These are phyloP conservation scores for Clarias gariepinus DNA, from an alignment of 2,113 vertebrate genomes.

Conservation along the genomic window DNA sequence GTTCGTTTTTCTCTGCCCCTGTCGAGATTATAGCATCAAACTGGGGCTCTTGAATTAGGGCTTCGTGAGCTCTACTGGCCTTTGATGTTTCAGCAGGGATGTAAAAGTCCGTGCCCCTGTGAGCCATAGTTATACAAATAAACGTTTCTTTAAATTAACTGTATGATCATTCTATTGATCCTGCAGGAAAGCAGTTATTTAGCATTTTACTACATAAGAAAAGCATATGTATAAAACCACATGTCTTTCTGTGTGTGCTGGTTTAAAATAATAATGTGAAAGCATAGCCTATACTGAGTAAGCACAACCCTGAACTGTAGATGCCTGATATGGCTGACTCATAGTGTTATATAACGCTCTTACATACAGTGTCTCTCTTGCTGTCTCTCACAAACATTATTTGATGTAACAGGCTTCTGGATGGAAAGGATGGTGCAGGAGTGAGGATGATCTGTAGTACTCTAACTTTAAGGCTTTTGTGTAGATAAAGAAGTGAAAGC, in stretches of 20 bases:
- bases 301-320: slow-evolving; percentile 31
- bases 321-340: slow-evolving; percentile 20
- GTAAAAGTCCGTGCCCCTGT: too few species aligned
- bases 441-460: background rate
- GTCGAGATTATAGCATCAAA: too few species aligned
- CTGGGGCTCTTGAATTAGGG: too few species aligned
- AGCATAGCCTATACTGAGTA: background rate
- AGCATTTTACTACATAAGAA: background rate
- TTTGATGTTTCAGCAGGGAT: too few species aligned
- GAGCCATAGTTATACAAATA: too few species aligned
- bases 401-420: background rate
- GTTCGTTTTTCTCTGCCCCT: too few species aligned
- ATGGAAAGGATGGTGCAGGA: background rate
- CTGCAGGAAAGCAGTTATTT: background rate
- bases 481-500: background rate
- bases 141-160: background rate
- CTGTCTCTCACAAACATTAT: background rate
- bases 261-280: slow-evolving; percentile 2
- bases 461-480: slow-evolving; percentile 3
- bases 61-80: too few species aligned
- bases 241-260: background rate
- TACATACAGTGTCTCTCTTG: slow-evolving; percentile 8
- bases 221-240: background rate
- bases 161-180: background rate
- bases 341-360: slow-evolving; percentile 44